Percentiles rank a stretch among this genome's conserved stretches.
Evolutionary conservation across 2,888 invertebrate genomes (phyloP).

Genomic region (Drosophila anomelani): DNA sequence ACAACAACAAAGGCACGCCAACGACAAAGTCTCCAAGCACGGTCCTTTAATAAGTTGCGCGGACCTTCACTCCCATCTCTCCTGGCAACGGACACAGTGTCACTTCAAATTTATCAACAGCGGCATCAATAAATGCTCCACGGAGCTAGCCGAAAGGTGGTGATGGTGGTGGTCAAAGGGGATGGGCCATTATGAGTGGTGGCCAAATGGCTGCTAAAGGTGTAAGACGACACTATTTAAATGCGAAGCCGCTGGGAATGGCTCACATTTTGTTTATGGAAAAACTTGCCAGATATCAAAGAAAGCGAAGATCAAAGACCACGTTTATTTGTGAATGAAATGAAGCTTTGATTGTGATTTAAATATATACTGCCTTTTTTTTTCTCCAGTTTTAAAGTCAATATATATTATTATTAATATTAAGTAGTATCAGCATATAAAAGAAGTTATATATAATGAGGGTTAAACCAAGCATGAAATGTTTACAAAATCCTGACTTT

Average conservation of each 20-base stretch:
- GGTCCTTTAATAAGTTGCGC: slow-evolving; percentile 67
- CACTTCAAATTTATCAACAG: slow-evolving; percentile 70
- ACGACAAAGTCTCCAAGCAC: slow-evolving; percentile 63
- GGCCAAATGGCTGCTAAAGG: slow-evolving; percentile 30
- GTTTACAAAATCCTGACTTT: not conserved
- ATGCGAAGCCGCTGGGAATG: slow-evolving; percentile 5
- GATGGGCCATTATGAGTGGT: slow-evolving; percentile 29
- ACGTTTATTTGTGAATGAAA: not conserved
- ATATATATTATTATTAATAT: no score
- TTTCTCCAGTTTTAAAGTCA: no score
- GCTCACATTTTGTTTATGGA: slow-evolving; percentile 11
- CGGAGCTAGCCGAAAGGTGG: slow-evolving; percentile 35
- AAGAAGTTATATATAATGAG: not conserved
- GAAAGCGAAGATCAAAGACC: not conserved
- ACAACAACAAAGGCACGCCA: slow-evolving; percentile 50
- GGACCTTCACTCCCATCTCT: slow-evolving; percentile 45
- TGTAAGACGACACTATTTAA: slow-evolving; percentile 31
- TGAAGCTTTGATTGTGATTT: not conserved
- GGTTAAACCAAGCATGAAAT: not conserved
- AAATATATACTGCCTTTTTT: no score
- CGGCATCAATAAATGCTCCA: slow-evolving; percentile 68
- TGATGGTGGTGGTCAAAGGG: slow-evolving; percentile 15
- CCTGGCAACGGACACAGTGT: slow-evolving; percentile 48
- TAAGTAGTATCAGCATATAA: not conserved
- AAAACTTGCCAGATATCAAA: slow-evolving; percentile 27